Conservation (phyloP, 2,888 invertebrate genomes). For the Subacronicta megacephala region DNA sequence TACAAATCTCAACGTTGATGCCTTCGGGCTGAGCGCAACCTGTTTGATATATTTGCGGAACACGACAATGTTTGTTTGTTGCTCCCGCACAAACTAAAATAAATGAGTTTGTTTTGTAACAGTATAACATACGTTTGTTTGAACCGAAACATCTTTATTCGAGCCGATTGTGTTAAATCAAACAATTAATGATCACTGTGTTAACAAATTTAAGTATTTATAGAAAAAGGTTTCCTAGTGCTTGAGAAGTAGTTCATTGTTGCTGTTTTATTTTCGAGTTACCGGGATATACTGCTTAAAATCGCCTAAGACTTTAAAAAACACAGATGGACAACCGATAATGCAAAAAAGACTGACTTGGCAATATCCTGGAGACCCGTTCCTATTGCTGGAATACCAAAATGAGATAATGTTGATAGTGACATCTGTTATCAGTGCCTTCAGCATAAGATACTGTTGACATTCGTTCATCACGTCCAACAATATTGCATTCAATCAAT, state of each 20-base stretch:
- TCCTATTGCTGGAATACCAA: no score
- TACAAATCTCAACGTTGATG: constrained; percentile 24
- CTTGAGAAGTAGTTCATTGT: no score
- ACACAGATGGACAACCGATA: no score
- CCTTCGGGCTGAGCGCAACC: constrained; percentile 37
- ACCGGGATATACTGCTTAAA: no score
- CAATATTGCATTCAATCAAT: background rate
- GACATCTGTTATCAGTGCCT: no score
- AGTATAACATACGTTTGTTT: constrained; percentile 35
- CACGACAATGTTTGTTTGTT: constrained; percentile 63
- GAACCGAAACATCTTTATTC: constrained; percentile 24
- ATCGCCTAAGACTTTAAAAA: no score
- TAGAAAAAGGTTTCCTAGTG: constrained; percentile 27
- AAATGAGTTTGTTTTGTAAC: constrained; percentile 66
- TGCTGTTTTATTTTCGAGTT: no score
- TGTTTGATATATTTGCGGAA: constrained; percentile 63
- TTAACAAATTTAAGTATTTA: constrained; percentile 24
- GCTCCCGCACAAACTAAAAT: constrained; percentile 59
- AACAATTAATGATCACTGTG: constrained; percentile 30
- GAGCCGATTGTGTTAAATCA: constrained; percentile 29
- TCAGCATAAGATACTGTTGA: no score
- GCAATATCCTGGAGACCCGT: no score
- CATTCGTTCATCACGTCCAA: constrained; percentile 2
- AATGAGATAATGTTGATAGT: no score
- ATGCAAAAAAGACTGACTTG: no score